Evolutionary conservation across 2,888 invertebrate species (phyloP).

Genomic region (Tenthredo notha): DNA sequence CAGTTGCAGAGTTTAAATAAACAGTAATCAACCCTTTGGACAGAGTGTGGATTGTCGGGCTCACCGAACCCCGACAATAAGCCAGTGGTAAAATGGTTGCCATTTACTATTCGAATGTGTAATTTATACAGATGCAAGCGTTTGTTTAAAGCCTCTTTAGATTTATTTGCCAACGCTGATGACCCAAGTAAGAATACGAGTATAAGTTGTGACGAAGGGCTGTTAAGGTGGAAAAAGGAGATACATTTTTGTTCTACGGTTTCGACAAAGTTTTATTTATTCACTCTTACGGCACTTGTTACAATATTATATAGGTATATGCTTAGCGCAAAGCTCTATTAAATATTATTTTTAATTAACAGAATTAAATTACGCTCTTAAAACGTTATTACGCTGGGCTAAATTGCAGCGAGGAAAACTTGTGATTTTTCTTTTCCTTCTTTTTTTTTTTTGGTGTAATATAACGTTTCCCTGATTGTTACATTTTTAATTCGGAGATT

Average conservation of each 20-base stretch:
- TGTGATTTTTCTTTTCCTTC: background rate
- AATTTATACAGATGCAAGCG: background rate
- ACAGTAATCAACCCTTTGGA: constrained; percentile 30
- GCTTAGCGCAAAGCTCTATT: background rate
- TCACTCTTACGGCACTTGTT: background rate
- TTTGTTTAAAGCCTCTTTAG: too few relatives aligned
- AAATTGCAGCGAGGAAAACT: background rate
- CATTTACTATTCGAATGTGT: background rate
- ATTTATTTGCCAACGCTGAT: background rate
- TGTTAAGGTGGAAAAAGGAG: background rate
- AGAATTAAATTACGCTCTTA: background rate
- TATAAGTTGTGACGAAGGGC: background rate
- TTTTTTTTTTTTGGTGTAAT: background rate
- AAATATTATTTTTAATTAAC: background rate
- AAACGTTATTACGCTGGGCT: background rate
- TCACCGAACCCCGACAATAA: background rate
- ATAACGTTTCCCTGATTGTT: background rate
- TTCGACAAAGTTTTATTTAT: background rate
- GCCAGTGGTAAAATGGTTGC: background rate
- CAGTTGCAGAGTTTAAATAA: constrained; percentile 37
- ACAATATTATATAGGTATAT: background rate
- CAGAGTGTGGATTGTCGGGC: constrained; percentile 22
- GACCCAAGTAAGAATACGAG: background rate
- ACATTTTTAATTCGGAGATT: background rate
- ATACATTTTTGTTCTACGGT: background rate